These are phyloP conservation scores for Cynaeus angustus DNA, from an alignment of 2,888 invertebrate species.

Conservation along the genomic window DNA sequence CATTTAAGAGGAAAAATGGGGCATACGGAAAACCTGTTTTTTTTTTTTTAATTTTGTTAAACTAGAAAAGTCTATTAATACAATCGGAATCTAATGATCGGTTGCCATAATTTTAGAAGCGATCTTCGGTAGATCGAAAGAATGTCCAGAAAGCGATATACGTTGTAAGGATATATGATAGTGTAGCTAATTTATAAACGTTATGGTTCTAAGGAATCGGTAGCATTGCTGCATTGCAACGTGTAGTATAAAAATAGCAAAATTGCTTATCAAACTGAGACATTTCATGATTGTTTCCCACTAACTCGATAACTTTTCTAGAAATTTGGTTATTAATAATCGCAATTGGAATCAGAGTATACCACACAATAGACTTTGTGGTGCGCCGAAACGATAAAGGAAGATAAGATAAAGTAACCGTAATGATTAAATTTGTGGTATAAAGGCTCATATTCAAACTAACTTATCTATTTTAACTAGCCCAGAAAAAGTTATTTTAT, in stretches of 20 bases:
- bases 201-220: slow-evolving; percentile 39
- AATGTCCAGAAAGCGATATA: slow-evolving; percentile 9
- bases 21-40: slow-evolving; percentile 35
- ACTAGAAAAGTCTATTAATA: slow-evolving; percentile 43
- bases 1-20: slow-evolving; percentile 25
- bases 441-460: not conserved
- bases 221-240: slow-evolving; percentile 15
- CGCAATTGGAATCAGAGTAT: slow-evolving; percentile 28
- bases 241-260: slow-evolving; percentile 27
- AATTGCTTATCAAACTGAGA: slow-evolving; percentile 32
- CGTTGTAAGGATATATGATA: slow-evolving; percentile 30
- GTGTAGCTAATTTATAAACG: slow-evolving; percentile 33
- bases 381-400: slow-evolving; percentile 37
- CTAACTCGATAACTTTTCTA: slow-evolving; percentile 31
- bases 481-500: slow-evolving; percentile 1
- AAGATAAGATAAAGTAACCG: slow-evolving; percentile 47
- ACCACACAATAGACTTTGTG: slow-evolving; percentile 42
- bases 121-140: slow-evolving; percentile 12
- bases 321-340: slow-evolving; percentile 30
- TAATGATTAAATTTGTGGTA: slow-evolving; percentile 45
- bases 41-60: slow-evolving; percentile 38
- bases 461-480: not conserved
- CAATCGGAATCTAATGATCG: slow-evolving; percentile 41
- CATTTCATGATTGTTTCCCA: slow-evolving; percentile 19
- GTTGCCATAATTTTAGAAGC: slow-evolving; percentile 29